phyloP scores from a whole-genome alignment of 2,113 vertebrate genomes.

The Otolemur garnettii region DNA sequence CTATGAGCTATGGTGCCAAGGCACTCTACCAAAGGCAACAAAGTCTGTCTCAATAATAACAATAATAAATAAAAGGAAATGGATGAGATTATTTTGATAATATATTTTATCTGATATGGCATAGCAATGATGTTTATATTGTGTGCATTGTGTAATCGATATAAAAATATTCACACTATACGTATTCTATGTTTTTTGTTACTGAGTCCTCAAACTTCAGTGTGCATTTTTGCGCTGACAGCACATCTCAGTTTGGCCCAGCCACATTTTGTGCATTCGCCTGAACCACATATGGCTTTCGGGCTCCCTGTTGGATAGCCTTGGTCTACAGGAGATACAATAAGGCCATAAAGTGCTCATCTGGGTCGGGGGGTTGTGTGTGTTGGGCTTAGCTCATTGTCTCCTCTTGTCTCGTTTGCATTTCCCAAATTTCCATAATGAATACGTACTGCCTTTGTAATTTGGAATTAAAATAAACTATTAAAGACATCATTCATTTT shows the following conservation, averaged over 20 bases:
- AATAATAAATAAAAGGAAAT: not conserved
- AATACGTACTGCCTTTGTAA: constrained; percentile 51
- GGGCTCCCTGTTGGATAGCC: fast-evolving
- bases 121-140: not conserved
- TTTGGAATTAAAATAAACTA: constrained; percentile 74
- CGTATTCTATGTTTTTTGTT: not conserved
- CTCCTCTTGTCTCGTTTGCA: not conserved
- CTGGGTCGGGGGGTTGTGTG: not conserved
- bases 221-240: not conserved
- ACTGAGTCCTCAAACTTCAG: not conserved
- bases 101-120: not conserved
- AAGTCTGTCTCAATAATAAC: too few relatives aligned
- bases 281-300: not conserved
- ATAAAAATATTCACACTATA: not conserved
- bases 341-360: not conserved
- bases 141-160: not conserved
- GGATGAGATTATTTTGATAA: not conserved
- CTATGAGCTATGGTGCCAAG: too few relatives aligned
- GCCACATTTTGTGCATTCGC: not conserved
- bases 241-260: fast-evolving
- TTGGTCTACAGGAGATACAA: not conserved
- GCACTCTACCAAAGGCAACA: too few relatives aligned
- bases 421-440: constrained; percentile 56
- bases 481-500: constrained; percentile 77
- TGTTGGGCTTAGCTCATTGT: not conserved